A percentile compares a stretch with the other conserved stretches of the same genome.
These are phyloP conservation scores for Drosophila navojoa DNA, from an alignment of 1,140 invertebrate species.

Conservation along the genomic window DNA sequence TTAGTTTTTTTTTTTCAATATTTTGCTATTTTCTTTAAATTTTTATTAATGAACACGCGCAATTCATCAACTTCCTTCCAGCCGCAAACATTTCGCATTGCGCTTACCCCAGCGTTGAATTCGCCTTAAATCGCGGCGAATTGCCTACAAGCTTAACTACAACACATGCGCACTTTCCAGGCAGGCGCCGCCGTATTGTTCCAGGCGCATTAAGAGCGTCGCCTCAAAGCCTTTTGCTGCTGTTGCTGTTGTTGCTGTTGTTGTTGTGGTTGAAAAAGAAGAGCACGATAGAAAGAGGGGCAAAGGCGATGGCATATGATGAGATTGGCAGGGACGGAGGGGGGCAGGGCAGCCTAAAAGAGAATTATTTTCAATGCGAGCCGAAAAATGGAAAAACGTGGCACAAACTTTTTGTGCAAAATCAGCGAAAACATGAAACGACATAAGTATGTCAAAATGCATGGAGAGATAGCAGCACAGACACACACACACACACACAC, in stretches of 20 bases:
- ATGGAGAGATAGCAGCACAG: slow-evolving; percentile 67
- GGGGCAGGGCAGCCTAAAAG: slow-evolving; percentile 34
- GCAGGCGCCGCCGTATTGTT: slow-evolving; percentile 24
- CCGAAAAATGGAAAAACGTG: slow-evolving; percentile 47
- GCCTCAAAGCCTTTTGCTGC: background rate
- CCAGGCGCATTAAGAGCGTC: slow-evolving; percentile 59
- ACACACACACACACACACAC: slow-evolving; percentile 25
- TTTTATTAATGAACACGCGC: background rate
- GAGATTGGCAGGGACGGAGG: background rate
- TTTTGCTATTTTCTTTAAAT: background rate
- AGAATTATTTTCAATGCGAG: slow-evolving; percentile 59
- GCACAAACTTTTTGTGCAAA: slow-evolving; percentile 69
- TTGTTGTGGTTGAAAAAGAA: background rate
- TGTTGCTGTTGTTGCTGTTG: slow-evolving; percentile 6
- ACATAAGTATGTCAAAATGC: slow-evolving; percentile 83
- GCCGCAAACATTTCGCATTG: too few relatives aligned
- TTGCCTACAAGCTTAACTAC: slow-evolving; percentile 46
- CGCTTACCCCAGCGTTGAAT: slow-evolving; percentile 29
- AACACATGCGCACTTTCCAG: slow-evolving; percentile 74
- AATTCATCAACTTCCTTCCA: background rate
- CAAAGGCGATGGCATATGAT: background rate
- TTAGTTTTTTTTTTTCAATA: background rate
- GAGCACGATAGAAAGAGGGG: background rate
- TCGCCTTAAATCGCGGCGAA: slow-evolving; percentile 62
- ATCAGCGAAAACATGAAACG: slow-evolving; percentile 81